Evolutionary conservation across 2,797 vertebrate genomes (phyloP).

Genomic region (Manis crassicaudata): DNA sequence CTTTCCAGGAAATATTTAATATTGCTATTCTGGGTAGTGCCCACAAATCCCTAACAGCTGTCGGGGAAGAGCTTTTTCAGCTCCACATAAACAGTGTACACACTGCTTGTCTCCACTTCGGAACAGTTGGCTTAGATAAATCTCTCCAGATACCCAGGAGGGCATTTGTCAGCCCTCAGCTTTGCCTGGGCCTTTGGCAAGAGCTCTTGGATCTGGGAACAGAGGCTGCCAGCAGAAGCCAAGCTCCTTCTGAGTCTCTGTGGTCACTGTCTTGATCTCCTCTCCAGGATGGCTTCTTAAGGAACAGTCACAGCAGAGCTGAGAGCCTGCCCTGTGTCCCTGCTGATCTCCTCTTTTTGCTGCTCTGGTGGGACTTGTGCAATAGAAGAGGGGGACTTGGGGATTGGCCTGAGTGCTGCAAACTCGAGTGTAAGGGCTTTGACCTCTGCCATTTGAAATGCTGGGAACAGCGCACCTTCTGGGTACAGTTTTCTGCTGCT

Average conservation of each 20-base stretch:
- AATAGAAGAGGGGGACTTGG: not conserved
- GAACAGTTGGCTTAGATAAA: not conserved
- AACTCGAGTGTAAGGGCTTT: conserved; percentile 55
- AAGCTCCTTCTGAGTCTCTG: not conserved
- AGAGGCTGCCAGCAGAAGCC: not conserved
- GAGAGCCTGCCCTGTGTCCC: not conserved
- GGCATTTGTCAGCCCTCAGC: not conserved
- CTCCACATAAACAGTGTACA: not conserved
- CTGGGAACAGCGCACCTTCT: not conserved
- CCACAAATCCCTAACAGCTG: not conserved
- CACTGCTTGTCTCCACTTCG: not conserved
- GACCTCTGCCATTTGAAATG: conserved; percentile 53
- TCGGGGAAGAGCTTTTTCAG: not conserved
- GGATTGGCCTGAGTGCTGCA: not conserved
- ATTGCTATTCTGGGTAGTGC: not conserved
- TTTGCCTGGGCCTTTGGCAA: not conserved
- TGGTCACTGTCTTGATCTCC: not conserved
- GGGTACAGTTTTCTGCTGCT: conserved; percentile 36
- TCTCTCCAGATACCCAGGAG: conserved; percentile 46
- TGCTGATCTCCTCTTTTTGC: rapidly evolving
- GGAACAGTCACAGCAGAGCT: not conserved
- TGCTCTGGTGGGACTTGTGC: not conserved
- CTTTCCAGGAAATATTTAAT: not conserved
- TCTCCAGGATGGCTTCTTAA: not conserved
- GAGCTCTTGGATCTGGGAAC: not conserved